Conservation (phyloP, 1,140 invertebrate genomes). For the Drosophila murphyi region DNA sequence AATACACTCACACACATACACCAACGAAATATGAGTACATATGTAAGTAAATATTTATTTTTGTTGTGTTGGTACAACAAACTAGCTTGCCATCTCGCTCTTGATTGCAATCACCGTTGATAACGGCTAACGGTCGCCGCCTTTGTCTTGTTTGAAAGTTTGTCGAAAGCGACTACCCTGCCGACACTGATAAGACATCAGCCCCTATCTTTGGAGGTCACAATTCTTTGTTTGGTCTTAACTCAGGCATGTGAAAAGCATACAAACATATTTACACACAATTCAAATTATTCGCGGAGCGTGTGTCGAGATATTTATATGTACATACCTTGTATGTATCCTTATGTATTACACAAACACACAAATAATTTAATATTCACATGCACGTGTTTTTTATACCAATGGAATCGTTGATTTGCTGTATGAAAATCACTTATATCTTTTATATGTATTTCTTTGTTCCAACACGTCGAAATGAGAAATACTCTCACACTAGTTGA, state of each 20-base stretch:
- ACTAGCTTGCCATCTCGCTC: conserved; percentile 41
- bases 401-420: too few species aligned
- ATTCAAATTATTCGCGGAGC: too few species aligned
- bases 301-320: too few species aligned
- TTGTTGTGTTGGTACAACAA: conserved; percentile 62
- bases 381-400: too few species aligned
- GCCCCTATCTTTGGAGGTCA: conserved; percentile 58
- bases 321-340: too few species aligned
- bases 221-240: conserved; percentile 46
- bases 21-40: background rate
- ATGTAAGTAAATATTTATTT: background rate
- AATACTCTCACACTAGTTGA: too few species aligned
- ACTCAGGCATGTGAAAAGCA: conserved; percentile 15
- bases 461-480: too few species aligned
- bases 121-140: conserved; percentile 37
- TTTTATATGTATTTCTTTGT: too few species aligned
- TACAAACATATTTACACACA: conserved; percentile 7
- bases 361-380: too few species aligned
- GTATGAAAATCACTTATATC: too few species aligned
- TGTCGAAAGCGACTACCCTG: conserved; percentile 40
- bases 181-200: conserved; percentile 36
- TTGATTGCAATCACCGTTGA: conserved; percentile 43
- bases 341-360: too few species aligned
- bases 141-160: conserved; percentile 33
- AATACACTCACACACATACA: conserved; percentile 3